phyloP scores from a whole-genome alignment of 2,888 invertebrate genomes.

The Polydesmus complanatus region DNA sequence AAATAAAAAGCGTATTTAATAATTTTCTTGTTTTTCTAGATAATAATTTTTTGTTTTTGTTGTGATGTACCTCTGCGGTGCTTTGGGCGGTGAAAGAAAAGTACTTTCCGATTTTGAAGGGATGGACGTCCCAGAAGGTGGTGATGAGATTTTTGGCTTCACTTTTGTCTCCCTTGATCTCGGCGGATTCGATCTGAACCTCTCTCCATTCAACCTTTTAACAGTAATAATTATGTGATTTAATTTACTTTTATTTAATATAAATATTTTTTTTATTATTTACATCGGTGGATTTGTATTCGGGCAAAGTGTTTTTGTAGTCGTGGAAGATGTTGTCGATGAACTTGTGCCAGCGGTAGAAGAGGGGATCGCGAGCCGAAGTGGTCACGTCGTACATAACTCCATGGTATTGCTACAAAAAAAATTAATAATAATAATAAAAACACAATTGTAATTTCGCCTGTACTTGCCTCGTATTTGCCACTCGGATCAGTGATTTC shows the following conservation, averaged over 20 bases:
- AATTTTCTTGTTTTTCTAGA: background rate
- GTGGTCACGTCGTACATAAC: slow-evolving; percentile 4
- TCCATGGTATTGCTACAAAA: background rate
- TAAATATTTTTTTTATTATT: too few species aligned
- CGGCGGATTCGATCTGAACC: slow-evolving; percentile 16
- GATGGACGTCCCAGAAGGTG: slow-evolving; percentile 14
- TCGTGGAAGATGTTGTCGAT: slow-evolving; percentile 8
- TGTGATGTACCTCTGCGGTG: background rate
- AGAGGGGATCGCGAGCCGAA: slow-evolving; percentile 6
- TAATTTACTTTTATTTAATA: too few species aligned
- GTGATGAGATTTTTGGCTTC: slow-evolving; percentile 15
- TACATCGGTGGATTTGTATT: background rate
- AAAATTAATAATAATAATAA: background rate
- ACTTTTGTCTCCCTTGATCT: slow-evolving; percentile 13
- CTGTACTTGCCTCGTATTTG: background rate
- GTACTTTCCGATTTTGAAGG: background rate
- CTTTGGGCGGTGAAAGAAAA: background rate
- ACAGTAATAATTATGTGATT: background rate
- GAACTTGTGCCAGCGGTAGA: slow-evolving; percentile 8
- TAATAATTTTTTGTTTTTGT: background rate
- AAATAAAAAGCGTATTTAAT: background rate
- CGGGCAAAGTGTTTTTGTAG: background rate
- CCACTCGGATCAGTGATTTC: slow-evolving; percentile 9
- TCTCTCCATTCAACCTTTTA: slow-evolving; percentile 3
- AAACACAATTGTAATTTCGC: background rate